Percentiles rank a stretch among this genome's conserved stretches.
These are phyloP conservation scores for Sclerurus mexicanus DNA, from an alignment of 2,113 vertebrate genomes.

Conservation along the genomic window DNA sequence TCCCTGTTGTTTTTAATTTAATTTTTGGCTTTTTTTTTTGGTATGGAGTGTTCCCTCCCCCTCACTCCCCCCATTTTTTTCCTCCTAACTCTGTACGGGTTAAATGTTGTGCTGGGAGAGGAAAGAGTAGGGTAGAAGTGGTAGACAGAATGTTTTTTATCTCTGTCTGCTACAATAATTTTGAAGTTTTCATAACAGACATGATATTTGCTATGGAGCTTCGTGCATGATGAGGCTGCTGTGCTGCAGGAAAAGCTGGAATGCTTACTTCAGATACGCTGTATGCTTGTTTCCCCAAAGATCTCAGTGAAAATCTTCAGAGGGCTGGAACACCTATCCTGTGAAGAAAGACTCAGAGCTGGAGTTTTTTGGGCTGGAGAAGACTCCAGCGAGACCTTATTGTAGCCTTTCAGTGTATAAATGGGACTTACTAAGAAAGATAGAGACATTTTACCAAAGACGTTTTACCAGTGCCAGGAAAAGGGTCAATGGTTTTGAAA, in stretches of 20 bases:
- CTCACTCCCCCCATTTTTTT: too few species aligned
- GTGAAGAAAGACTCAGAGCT: not conserved
- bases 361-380: not conserved
- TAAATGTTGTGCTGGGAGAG: not conserved
- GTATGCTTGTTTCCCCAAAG: not conserved
- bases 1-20: not conserved
- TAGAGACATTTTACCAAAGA: accelerated
- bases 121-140: not conserved
- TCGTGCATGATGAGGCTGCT: not conserved
- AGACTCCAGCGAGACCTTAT: not conserved
- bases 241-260: not conserved
- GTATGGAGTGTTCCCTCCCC: not conserved
- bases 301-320: not conserved
- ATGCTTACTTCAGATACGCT: not conserved
- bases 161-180: not conserved
- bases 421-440: not conserved
- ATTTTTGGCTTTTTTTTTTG: not conserved
- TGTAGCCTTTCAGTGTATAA: not conserved
- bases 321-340: not conserved
- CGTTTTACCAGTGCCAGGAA: not conserved
- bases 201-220: not conserved
- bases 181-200: not conserved
- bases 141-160: not conserved
- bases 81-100: not conserved
- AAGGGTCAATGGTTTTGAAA: not conserved